Evolutionary conservation across 2,113 vertebrate genomes (phyloP), one percentile per base, ranked within the genome.

Genomic region (Megaleporinus macrocephalus): DNA sequence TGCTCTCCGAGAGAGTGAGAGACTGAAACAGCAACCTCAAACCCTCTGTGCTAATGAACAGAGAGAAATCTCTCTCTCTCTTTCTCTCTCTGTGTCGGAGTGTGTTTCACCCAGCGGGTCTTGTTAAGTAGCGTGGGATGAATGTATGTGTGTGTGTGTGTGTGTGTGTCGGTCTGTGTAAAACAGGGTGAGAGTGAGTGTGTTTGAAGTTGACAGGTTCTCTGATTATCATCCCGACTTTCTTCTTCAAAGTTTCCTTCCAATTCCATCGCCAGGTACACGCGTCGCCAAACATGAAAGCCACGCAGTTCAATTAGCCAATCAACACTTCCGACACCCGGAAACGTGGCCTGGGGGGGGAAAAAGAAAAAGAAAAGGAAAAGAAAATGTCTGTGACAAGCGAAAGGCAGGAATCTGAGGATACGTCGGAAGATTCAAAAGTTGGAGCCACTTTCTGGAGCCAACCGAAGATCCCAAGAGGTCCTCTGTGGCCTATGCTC

Each of bases 241-340:
- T 92, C 90, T 90, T 91, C 91, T 94, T 94, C 90, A 94, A 92
- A 92, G 88, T 86, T 79, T 82, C 82, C 81, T 83, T 90, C 81
- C 65, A 68, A 73, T 81, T 90, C 88, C 86, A 84, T 89, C 86
- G 86, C 86, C 86, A 88, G 89, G 82, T 93, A 92, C 89, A 91
- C 78, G 80, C 89, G 89, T 91, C 84, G 59, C 63, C 80, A 87
- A 83, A 91, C 92, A 93, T 93, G 91, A 94, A 92, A 93, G 91
- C 62, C 72, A 82, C 83, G 73, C 11, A 78, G 87, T 92, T 92
- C 90, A 91, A 91, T 90, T 93, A 92, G 86, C 88, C 76, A 65
- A 89, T 92, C 90, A 90, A 30, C 73, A 74, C 7, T 89, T 90
- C 89, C 88, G 89, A 89, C 84, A 88, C 88, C 74, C 74, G 36